Conservation (phyloP, 2,113 vertebrate species). For the Gasterosteus nipponicus region DNA sequence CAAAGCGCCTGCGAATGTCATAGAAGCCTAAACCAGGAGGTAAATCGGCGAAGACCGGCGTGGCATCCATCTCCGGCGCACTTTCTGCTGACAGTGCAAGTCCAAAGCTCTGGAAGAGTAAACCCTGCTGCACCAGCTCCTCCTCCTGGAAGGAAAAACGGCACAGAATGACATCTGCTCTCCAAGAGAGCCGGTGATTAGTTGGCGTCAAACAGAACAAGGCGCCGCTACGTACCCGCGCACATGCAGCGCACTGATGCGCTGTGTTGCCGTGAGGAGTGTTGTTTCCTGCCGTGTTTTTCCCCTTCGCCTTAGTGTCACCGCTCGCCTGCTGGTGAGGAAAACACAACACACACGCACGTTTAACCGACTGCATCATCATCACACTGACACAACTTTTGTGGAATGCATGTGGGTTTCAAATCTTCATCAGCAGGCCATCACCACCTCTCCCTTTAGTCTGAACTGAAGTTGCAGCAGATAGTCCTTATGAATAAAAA, state of each 20-base stretch:
- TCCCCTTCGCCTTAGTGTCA: slow-evolving; percentile 80
- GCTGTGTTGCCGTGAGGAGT: slow-evolving; percentile 72
- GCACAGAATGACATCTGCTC: slow-evolving; percentile 12
- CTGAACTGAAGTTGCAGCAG: slow-evolving; percentile 5
- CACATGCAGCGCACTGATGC: slow-evolving; percentile 81
- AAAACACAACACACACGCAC: slow-evolving; percentile 22
- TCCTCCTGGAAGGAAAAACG: slow-evolving; percentile 76
- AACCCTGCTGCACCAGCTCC: slow-evolving; percentile 84
- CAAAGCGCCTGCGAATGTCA: slow-evolving; percentile 83
- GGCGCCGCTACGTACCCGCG: slow-evolving; percentile 71
- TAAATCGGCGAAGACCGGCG: slow-evolving; percentile 79
- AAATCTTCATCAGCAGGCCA: slow-evolving; percentile 18
- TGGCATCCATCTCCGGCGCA: slow-evolving; percentile 79
- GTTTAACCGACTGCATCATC: slow-evolving; percentile 28
- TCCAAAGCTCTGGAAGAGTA: slow-evolving; percentile 86
- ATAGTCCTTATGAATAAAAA: slow-evolving; percentile 14
- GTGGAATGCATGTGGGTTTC: slow-evolving; percentile 17
- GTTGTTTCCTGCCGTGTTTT: slow-evolving; percentile 68
- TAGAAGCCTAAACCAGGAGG: slow-evolving; percentile 77
- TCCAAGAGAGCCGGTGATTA: neutral
- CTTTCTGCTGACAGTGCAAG: slow-evolving; percentile 80
- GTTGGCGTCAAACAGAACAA: neutral
- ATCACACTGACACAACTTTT: neutral
- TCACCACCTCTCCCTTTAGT: slow-evolving; percentile 10
- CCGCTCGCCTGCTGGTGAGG: slow-evolving; percentile 69